Percentiles rank a stretch among this genome's conserved stretches.
Evolutionary conservation across 2,888 invertebrate genomes (phyloP).

Genomic region (Strigamia transsilvanica): DNA sequence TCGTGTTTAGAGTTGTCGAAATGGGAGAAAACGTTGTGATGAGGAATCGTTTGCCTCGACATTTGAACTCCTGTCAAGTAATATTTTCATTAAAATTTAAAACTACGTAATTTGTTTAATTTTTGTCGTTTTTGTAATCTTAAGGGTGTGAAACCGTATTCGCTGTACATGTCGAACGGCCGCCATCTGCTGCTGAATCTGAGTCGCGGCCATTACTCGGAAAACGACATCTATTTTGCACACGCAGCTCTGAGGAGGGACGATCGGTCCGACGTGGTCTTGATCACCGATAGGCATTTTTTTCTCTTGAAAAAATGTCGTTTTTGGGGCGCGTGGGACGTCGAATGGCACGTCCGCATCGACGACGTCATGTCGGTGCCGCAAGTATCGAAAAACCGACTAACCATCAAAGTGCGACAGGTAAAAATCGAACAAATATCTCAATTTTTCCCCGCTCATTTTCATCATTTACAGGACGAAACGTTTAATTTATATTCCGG

Average conservation of each 20-base stretch:
- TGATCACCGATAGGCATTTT: constrained; percentile 76
- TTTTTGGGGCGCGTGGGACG: constrained; percentile 77
- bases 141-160: constrained; percentile 78
- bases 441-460: background rate
- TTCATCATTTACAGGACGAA: constrained; percentile 65
- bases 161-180: constrained; percentile 76
- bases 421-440: constrained; percentile 65
- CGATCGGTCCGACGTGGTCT: constrained; percentile 73
- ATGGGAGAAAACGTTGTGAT: constrained; percentile 72
- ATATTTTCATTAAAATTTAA: constrained; percentile 56
- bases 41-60: constrained; percentile 75
- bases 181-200: constrained; percentile 72
- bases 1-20: constrained; percentile 68
- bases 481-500: constrained; percentile 66
- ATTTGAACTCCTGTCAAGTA: constrained; percentile 73
- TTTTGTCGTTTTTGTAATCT: constrained; percentile 48
- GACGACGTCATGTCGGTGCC: constrained; percentile 77
- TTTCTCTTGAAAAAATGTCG: constrained; percentile 76
- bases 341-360: constrained; percentile 78
- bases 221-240: constrained; percentile 76
- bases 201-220: constrained; percentile 72
- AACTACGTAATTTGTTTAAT: background rate
- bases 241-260: constrained; percentile 72
- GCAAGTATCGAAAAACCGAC: constrained; percentile 69
- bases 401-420: constrained; percentile 78